Base-by-base conservation (phyloP, 2,797 vertebrate genomes). In the Numenius phaeopus region DNA sequence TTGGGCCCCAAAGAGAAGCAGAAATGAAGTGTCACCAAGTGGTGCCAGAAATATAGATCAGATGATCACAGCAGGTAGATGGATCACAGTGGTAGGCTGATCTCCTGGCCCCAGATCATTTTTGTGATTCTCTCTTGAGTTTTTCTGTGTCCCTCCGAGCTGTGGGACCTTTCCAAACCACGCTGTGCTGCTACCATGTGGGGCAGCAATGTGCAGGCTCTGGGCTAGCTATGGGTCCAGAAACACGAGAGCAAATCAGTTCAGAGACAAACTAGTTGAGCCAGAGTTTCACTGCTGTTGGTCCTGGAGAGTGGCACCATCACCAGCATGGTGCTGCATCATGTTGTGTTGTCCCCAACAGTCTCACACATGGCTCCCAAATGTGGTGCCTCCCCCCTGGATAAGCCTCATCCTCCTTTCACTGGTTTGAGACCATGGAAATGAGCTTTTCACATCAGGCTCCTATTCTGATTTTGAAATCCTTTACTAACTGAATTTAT, bases 101-200 rank as follows among this genome's bases (percentile, higher is more conserved):
- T 77, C 26, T 90, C 42, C 42, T 0, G 0, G 34, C 17, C 34
- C 23, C 1, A 0, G 24, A 39, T 55, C 0, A 9, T 46, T 90
- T 90, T 52, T 87, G 10, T 81, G 20, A 37, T 67, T 78, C 44
- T 92, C 27, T 75, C 44, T 75, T 50, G 24, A 82, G 37, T 39
- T 76, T 87, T 87, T 22, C n/a, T n/a, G 4, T 13, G 10, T 65
- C 29, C 26, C 47, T 72, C 39, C 0, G 0, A 85, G 34, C n/a
- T 40, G 16, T 82, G 55, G 14, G 54, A 59, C 46, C 66, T 82
- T 94, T 84, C 78, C 21, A 46, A 76, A 66, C 66, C 4, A 2
- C 65, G 15, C 30, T 10, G 4, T 83, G 61, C 37, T 8, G 4
- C 39, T 59, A 14, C 49, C 52, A 5, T 44, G 37, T 64, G 37